These are phyloP conservation scores for Elaphurus davidianus DNA, from an alignment of 2,113 vertebrate genomes.

Conservation along the genomic window DNA sequence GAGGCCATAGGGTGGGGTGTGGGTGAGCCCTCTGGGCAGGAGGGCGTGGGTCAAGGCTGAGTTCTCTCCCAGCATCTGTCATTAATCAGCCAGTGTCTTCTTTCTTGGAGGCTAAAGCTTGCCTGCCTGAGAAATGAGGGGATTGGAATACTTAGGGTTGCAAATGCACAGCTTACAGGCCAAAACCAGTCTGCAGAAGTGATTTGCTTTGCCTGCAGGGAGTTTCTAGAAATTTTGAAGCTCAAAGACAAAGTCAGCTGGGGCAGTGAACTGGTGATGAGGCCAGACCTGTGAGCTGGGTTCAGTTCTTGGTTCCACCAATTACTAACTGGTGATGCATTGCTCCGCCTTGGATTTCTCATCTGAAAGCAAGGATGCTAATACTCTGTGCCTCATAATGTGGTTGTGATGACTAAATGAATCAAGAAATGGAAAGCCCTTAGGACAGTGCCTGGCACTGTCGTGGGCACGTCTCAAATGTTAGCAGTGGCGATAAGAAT, in stretches of 20 bases:
- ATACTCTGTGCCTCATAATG: background rate
- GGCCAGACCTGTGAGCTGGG: background rate
- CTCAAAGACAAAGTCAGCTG: background rate
- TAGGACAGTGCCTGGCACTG: background rate
- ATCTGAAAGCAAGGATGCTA: background rate
- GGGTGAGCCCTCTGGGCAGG: background rate
- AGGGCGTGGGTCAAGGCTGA: accelerated
- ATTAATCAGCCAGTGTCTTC: background rate
- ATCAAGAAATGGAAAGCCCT: background rate
- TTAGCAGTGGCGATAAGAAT: background rate
- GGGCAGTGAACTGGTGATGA: background rate
- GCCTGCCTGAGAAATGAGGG: background rate
- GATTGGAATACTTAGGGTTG: background rate
- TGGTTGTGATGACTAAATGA: background rate
- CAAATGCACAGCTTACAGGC: background rate
- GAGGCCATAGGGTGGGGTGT: background rate
- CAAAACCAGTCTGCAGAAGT: background rate
- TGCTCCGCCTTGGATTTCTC: background rate
- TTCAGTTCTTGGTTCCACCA: background rate
- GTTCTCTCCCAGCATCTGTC: background rate
- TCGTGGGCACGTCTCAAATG: too few species aligned
- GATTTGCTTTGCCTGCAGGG: background rate
- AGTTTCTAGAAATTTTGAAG: background rate
- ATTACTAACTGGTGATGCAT: background rate
- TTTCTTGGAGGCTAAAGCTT: background rate